phyloP scores from a whole-genome alignment of 1,140 invertebrate species.

The Thaumatotibia leucotreta region DNA sequence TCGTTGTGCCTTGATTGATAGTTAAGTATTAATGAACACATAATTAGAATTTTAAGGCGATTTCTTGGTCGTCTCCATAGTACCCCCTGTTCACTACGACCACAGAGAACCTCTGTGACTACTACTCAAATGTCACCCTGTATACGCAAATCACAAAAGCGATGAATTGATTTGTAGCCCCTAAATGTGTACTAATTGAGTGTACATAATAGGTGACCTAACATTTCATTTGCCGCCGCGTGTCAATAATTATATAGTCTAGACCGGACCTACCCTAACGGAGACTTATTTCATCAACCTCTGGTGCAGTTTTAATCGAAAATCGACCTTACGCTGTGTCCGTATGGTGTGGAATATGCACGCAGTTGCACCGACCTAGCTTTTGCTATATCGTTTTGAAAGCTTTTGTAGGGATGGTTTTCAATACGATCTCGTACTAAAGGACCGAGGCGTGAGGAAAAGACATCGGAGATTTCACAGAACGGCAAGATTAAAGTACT shows the following conservation, averaged over 20 bases:
- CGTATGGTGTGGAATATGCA: not conserved
- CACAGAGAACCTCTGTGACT: no score
- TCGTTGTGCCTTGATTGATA: no score
- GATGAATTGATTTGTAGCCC: not conserved
- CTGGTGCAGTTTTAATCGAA: not conserved
- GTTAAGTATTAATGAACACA: no score
- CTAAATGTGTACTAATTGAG: not conserved
- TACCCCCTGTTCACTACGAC: no score
- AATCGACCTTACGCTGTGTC: not conserved
- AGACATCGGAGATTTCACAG: no score
- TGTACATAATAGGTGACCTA: not conserved
- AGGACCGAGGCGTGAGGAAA: not conserved
- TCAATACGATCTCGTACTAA: not conserved
- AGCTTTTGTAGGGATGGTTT: not conserved
- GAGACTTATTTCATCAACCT: slow-evolving; percentile 15
- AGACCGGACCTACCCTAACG: slow-evolving; percentile 53
- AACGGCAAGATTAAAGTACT: no score
- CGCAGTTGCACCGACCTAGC: not conserved
- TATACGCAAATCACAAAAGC: not conserved
- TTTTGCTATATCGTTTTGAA: not conserved
- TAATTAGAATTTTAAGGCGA: no score
- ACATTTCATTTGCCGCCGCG: not conserved
- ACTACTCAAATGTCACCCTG: not conserved
- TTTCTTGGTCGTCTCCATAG: no score
- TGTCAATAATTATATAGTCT: slow-evolving; percentile 13